Evolutionary conservation across 1,140 invertebrate species (phyloP), one percentile per base, ranked within the genome.

Genomic region (Scaptomyza pallida): DNA sequence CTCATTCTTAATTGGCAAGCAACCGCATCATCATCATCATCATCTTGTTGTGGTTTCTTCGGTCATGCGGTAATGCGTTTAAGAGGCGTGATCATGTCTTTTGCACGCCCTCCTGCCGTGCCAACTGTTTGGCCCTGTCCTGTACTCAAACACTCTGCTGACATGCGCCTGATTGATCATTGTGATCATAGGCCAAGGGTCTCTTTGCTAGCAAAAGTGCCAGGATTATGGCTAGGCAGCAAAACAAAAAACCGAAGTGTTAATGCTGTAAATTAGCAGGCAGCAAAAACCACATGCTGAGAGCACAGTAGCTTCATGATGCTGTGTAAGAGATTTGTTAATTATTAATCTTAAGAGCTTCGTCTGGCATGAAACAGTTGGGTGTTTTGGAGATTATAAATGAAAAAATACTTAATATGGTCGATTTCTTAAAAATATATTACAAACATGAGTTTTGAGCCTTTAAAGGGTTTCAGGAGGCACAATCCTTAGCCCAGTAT

Each of bases 1-100:
- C 57, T 78, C 73, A 72, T 67, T 62, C 82, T 74, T 88, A 86
- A 88, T 86, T 88, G 81, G 82, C 82, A 88, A 51, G 70, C 45
- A 17, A 67, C 59, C 40, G 26, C 50, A 59, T 71, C 61, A 41
- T 51, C 48, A 56, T 68, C 60, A 41, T 67, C 68, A 30, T 30
- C n/a, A n/a, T n/a, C n/a, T n/a, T n/a, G n/a, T n/a, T n/a, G n/a
- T n/a, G n/a, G n/a, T n/a, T n/a, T n/a, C 26, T 30, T 30, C 48
- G 68, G 68, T 65, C 54, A 13, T 44, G 19, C 23, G 33, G 30
- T 62, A 83, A 78, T 88, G 82, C 67, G 83, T 72, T 78, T 72
- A 78, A 88, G 82, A 88, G 82, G 82, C 83, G 82, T 88, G 82
- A 88, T 82, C 83, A 64, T 88, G 78, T 88, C 82, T 88, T 88